Base-by-base conservation (phyloP, 2,797 vertebrate species). In the Alca torda region DNA sequence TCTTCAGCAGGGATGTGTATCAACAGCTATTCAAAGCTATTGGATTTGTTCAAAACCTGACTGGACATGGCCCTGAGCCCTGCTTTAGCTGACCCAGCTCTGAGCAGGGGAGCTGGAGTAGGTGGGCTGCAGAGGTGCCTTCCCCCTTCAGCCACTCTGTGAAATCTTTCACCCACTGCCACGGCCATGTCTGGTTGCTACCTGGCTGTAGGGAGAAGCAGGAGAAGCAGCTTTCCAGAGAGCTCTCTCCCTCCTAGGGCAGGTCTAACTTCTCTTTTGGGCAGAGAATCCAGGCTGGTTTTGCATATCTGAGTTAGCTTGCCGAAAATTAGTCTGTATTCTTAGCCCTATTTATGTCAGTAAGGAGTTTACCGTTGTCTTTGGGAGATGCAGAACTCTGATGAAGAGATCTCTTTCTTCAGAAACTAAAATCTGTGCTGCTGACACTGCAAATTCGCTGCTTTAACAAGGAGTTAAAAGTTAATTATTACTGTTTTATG, bases 131-230 rank as follows among this genome's bases (percentile, higher is more conserved):
- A 87, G 43, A 37, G 31, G 19, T 54, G 10, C 30, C 43, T 41
- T 78, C 16, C 28, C 5, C 10, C 11, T 5, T 35, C n/a, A 73
- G 21, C 6, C 33, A 51, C 30, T 13, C 59, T 61, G 10, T 80
- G 51, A 86, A 69, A 41, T 35, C 12, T 69, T 86, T 80, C n/a
- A 76, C 7, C 18, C 12, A 11, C 46, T 48, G 24, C 11, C 7
- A 0, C 39, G n/a, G 25, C 7, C 50, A 28, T 0, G 0, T 24
- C 15, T 48, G 13, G 1, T 76, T 86, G 25, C 15, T 45, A 4
- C 0, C 1, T 25, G 15, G 20, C 13, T 77, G 31, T 16, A 64
- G 25, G 23, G 13, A 83, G 37, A 75, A 46, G n/a, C 10, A 75
- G 19, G 10, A 65, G 43, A 67, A 80, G 5, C 31, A 83, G 26